Evolutionary conservation across 1,140 invertebrate genomes (phyloP), one percentile per base, ranked within the genome.

Genomic region (Eriocheir sinensis): DNA sequence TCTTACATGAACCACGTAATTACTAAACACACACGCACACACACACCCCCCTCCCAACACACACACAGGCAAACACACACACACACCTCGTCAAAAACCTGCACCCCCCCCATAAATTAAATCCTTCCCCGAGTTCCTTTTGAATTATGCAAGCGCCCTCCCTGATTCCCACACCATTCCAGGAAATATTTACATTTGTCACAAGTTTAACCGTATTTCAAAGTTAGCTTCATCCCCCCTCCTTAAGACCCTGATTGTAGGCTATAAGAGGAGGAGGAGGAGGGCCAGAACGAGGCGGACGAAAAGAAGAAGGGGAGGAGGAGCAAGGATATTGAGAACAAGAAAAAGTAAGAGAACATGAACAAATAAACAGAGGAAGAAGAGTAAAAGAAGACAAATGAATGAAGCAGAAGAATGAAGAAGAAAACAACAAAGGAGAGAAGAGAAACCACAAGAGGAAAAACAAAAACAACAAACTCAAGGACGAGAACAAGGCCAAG

Each of bases 41-140:
- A 72, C 60, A 72, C 60, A 72, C 60, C n/a, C n/a, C n/a, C n/a
- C n/a, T n/a, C n/a, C n/a, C n/a, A n/a, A 72, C 60, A 72, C 60
- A 72, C 60, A 72, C 41, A 30, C 89, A 30, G 30, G 27, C 80
- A 32, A 2, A 72, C 60, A 72, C 60, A 72, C 60, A 72, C 21
- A n/a, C 60, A 72, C 21, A 72, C 12, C 27, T n/a, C 12, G 27
- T 72, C n/a, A 4, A 48, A 15, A 15, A n/a, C 60, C 8, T 72
- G 6, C 60, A 72, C 27, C 2, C 27, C 21, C 3, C n/a, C 60
- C 60, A 72, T 72, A 72, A 72, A 72, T n/a, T 4, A 72, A 27
- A 72, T 72, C 3, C 60, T n/a, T 72, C 27, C 60, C 27, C 2
- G 60, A 72, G 60, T n/a, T 21, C 21, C 48, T 9, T 1, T 2